Conservation (phyloP, 2,888 invertebrate genomes). For the Sussaba pulchella region DNA sequence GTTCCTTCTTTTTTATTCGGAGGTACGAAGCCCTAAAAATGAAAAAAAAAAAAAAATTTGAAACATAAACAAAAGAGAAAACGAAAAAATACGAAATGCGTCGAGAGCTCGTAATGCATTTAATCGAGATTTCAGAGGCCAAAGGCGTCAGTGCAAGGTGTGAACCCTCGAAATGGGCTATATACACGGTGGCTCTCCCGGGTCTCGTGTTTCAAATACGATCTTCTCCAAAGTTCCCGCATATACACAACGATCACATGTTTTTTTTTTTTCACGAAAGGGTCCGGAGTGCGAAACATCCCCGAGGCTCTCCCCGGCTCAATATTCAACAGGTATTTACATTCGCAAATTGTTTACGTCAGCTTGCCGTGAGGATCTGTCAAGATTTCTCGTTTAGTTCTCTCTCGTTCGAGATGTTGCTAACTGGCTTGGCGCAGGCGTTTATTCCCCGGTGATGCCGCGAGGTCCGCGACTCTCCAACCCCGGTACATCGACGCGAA, state of each 20-base stretch:
- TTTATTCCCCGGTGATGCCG: constrained; percentile 17
- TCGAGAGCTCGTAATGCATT: constrained; percentile 63
- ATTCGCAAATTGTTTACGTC: constrained; percentile 84
- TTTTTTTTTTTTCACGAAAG: constrained; percentile 9
- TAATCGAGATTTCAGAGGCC: constrained; percentile 80
- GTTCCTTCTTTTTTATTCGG: background rate
- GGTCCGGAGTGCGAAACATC: constrained; percentile 10
- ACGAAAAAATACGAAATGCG: constrained; percentile 29
- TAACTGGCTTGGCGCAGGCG: constrained; percentile 63
- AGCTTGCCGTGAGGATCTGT: constrained; percentile 82
- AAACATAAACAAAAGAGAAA: constrained; percentile 19
- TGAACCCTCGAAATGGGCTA: constrained; percentile 61
- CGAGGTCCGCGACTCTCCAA: constrained; percentile 61
- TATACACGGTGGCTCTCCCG: constrained; percentile 60
- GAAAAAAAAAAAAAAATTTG: background rate
- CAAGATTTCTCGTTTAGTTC: constrained; percentile 78
- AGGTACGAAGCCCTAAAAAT: too few relatives aligned
- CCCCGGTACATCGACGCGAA: background rate
- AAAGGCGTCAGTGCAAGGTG: constrained; percentile 76
- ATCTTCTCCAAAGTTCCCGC: constrained; percentile 20
- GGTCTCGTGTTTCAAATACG: constrained; percentile 25
- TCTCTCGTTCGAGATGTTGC: constrained; percentile 45
- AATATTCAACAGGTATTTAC: constrained; percentile 83
- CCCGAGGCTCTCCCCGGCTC: constrained; percentile 71
- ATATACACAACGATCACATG: background rate